Evolutionary conservation across 2,888 invertebrate species (phyloP).

Genomic region (Idaea aversata): DNA sequence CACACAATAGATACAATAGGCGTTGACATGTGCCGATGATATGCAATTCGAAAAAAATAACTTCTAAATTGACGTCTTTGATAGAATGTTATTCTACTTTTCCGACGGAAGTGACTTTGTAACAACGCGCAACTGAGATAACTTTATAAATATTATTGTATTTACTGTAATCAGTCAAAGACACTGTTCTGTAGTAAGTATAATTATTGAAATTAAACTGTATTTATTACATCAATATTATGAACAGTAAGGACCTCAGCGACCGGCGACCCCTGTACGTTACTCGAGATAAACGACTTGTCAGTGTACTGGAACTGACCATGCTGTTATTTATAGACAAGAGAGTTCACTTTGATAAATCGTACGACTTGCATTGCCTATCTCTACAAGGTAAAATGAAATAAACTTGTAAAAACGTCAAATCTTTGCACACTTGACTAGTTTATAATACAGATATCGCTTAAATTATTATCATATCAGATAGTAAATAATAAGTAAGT

Average conservation of each 20-base stretch:
- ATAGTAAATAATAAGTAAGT: slow-evolving; percentile 25
- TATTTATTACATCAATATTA: slow-evolving; percentile 70
- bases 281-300: slow-evolving; percentile 51
- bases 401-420: background rate
- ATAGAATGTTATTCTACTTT: slow-evolving; percentile 35
- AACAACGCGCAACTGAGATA: slow-evolving; percentile 43
- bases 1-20: slow-evolving; percentile 64
- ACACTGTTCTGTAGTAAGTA: slow-evolving; percentile 55
- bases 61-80: slow-evolving; percentile 51
- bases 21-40: slow-evolving; percentile 73
- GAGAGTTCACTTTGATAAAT: slow-evolving; percentile 40
- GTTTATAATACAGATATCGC: slow-evolving; percentile 44
- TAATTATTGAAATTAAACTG: slow-evolving; percentile 76
- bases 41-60: slow-evolving; percentile 61
- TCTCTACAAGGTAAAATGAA: slow-evolving; percentile 6
- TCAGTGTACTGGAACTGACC: slow-evolving; percentile 74
- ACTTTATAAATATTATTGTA: slow-evolving; percentile 40
- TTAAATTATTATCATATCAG: slow-evolving; percentile 47
- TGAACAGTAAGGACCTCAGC: slow-evolving; percentile 51
- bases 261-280: slow-evolving; percentile 43
- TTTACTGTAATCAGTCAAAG: slow-evolving; percentile 69
- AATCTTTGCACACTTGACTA: slow-evolving; percentile 26
- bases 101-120: slow-evolving; percentile 65
- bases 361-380: background rate
- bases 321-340: slow-evolving; percentile 52